Conservation (phyloP, 2,797 vertebrate species). For the Sylvilagus floridanus region DNA sequence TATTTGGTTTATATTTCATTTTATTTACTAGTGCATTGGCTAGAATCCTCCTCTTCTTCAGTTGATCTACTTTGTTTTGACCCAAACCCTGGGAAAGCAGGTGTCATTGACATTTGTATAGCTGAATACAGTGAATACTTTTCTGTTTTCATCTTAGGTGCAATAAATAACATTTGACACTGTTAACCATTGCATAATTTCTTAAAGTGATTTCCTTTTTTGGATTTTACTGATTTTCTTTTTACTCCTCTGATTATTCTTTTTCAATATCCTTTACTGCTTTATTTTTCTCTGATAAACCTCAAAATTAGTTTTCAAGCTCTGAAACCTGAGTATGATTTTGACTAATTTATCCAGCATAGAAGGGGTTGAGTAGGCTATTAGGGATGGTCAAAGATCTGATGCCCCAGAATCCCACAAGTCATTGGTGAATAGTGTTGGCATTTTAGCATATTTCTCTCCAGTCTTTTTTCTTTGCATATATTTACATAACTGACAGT, state of each 20-base stretch:
- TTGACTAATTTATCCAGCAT: neutral
- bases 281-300: neutral
- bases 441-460: slow-evolving; percentile 26
- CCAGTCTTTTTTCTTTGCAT: neutral
- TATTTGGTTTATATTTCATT: neutral
- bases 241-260: neutral
- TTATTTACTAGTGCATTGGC: neutral
- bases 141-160: neutral
- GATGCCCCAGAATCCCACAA: neutral
- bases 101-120: neutral
- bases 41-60: neutral
- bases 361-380: neutral
- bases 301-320: slow-evolving; percentile 44
- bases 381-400: neutral
- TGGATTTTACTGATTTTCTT: slow-evolving; percentile 4
- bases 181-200: neutral
- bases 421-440: neutral
- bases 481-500: slow-evolving; percentile 5
- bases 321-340: neutral
- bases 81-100: neutral
- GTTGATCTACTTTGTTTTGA: neutral
- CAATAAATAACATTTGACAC: neutral
- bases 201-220: slow-evolving; percentile 10
- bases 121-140: neutral
- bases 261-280: neutral